phyloP scores from a whole-genome alignment of 2,113 vertebrate species.

The Saguinus imperator region DNA sequence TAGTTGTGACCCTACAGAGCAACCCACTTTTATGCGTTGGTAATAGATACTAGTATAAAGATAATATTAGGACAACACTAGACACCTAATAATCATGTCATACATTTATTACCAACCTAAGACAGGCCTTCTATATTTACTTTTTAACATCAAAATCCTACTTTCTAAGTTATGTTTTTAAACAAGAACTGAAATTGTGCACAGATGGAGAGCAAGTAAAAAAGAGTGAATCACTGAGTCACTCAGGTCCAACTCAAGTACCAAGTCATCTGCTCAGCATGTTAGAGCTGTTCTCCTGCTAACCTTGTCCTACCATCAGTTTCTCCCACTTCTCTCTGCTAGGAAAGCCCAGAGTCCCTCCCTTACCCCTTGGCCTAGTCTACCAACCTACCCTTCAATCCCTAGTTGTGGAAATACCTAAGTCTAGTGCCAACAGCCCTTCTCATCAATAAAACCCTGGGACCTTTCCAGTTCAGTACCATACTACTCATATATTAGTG shows the following conservation, averaged over 20 bases:
- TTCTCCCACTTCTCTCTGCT: not conserved
- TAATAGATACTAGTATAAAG: conserved; percentile 14
- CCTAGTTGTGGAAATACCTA: not conserved
- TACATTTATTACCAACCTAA: conserved; percentile 33
- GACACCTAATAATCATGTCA: conserved; percentile 15
- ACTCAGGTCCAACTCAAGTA: not conserved
- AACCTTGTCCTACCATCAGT: not conserved
- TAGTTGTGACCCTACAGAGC: not conserved
- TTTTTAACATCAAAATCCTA: conserved; percentile 52
- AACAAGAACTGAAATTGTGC: conserved; percentile 28
- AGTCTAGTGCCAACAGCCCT: not conserved
- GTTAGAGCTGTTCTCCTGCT: not conserved
- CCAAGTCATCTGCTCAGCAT: not conserved
- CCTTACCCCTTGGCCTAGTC: not conserved
- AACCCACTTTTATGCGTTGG: not conserved
- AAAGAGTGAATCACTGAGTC: not conserved
- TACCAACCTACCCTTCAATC: not conserved
- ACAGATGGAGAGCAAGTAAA: conserved; percentile 33
- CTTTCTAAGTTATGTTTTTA: conserved; percentile 8
- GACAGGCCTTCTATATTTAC: not conserved
- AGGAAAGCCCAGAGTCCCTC: not conserved
- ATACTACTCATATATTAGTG: not conserved
- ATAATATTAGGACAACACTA: not conserved
- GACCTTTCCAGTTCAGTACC: not conserved
- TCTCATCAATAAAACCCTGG: not conserved